Base-by-base conservation (phyloP, 2,888 invertebrate species). In the Harpagoxenus sublaevis region DNA sequence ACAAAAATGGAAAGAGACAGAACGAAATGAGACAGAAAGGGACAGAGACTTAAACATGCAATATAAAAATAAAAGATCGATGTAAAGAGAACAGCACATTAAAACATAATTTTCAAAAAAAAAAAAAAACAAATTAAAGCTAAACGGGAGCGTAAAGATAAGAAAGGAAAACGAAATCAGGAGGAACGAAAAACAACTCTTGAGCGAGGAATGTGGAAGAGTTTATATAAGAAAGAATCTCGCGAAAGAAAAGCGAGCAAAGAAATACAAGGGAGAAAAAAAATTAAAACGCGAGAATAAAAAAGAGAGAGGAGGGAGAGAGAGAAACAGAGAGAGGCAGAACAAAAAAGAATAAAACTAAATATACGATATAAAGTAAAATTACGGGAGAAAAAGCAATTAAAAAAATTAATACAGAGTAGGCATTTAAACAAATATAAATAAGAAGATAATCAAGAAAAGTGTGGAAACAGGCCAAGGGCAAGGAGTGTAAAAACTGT, bases 261-360 rank as follows among this genome's bases (percentile, higher is more conserved):
- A 62, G 63, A 57, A 77, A 74, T 68, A 18, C 42, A 39, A 57
- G n/a, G 18, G 79, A 81, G 35, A 63, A 57, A 71, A 57, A 48
- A 62, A 48, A 28, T 73, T 39, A 57, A 73, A 55, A 39, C 39
- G 28, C 10, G 39, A 28, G 23, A 62, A 45, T 35, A 15, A 78
- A 18, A 60, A 62, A 15, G 28, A 57, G 3, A 3, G 10, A 28
- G 9, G 10, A 23, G 3, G 28, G 55, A 55, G 15, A 23, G 42
- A 60, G 15, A 12, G 18, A 51, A 15, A 18, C 28, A 39, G 12
- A 71, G 12, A 35, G 35, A 35, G 5, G 3, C 12, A 18, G 35
- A 23, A 68, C 15, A 39, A 2, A 1, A 39, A 77, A 53, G 18
- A 55, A 18, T 75, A 70, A 83, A 87, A 74, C 84, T 81, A 28